Evolutionary conservation across 53 echinoderm and acorn worm genomes (phyloP), one percentile per base, ranked within the genome.

Genomic region (Henricia sp.): DNA sequence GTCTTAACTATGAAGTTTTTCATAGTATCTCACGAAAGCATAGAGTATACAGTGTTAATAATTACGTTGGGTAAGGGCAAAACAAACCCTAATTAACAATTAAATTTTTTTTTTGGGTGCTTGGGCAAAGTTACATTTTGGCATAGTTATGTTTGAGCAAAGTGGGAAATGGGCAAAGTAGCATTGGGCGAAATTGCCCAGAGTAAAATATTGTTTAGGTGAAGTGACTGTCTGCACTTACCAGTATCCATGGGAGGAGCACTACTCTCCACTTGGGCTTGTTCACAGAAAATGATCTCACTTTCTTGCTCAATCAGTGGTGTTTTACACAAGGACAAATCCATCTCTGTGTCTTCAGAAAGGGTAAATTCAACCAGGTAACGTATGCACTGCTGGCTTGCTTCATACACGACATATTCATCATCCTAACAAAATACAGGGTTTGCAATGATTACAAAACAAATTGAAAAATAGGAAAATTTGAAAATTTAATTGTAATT

Each of bases 361-460:
- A 94, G 52, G 51, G 67, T 82, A 51, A 94, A 94, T 50, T 94
- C 94, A 6, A 94, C 91, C 28, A 94, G 88, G 72, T 85, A 94
- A 25, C 91, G 91, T 13, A 94, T 88, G 37, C 91, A 88, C 41
- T 94, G 94, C 66, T 91, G 94, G 65, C 76, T 88, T 13, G 91
- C 78, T 10, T 88, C 64, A 59, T 94, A 94, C 56, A 94, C 94
- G 14, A 91, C 91, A 70, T 48, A 91, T 67, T 94, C 94, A 26
- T 94, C 91, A 59, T 94, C 94, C 94, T 94, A 32, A 77, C 26
- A 34, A 58, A 56, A 4, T 13, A 53, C 50, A 14, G 40, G 44
- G 71, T 38, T 58, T 58, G n/a, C n/a, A n/a, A n/a, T n/a, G n/a
- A n/a, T n/a, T n/a, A n/a, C n/a, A n/a, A n/a, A n/a, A n/a, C n/a